These are phyloP conservation scores for Xestia sexstrigata DNA, from an alignment of 2,888 invertebrate genomes.

Conservation along the genomic window DNA sequence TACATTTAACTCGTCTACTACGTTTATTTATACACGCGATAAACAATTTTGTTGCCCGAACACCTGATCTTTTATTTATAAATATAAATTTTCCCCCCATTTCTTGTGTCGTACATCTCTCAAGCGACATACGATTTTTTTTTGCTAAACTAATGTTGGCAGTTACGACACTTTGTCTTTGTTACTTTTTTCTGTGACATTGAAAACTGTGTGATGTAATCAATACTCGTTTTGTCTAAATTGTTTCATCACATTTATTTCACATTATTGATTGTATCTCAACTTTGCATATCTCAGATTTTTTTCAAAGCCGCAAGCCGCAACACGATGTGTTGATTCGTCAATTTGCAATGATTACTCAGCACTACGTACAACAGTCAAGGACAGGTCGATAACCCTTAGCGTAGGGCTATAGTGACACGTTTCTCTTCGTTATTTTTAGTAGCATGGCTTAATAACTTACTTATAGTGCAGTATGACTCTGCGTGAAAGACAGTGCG, in stretches of 20 bases:
- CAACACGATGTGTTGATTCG: neutral
- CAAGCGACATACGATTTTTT: neutral
- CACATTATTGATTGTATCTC: neutral
- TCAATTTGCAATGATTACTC: constrained; percentile 34
- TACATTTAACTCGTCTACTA: constrained; percentile 40
- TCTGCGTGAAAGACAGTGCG: neutral
- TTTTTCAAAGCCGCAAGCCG: neutral
- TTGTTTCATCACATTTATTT: constrained; percentile 9
- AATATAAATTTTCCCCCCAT: constrained; percentile 38
- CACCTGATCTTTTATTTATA: constrained; percentile 44
- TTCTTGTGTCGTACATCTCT: constrained; percentile 20
- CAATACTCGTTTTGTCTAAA: neutral
- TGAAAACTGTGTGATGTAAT: constrained; percentile 38
- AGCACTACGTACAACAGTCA: constrained; percentile 22
- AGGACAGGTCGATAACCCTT: constrained; percentile 57
- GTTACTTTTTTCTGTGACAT: constrained; percentile 22
- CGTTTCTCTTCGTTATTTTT: constrained; percentile 42
- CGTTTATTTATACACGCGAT: constrained; percentile 63
- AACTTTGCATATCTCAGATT: neutral
- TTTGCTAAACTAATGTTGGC: constrained; percentile 22
- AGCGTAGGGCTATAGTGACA: constrained; percentile 46
- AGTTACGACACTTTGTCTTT: constrained; percentile 2
- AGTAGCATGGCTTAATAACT: constrained; percentile 16
- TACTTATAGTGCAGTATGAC: neutral
- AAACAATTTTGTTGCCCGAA: constrained; percentile 60